These are phyloP conservation scores for Aplodontia rufa DNA, from an alignment of 2,113 vertebrate species.

Conservation along the genomic window DNA sequence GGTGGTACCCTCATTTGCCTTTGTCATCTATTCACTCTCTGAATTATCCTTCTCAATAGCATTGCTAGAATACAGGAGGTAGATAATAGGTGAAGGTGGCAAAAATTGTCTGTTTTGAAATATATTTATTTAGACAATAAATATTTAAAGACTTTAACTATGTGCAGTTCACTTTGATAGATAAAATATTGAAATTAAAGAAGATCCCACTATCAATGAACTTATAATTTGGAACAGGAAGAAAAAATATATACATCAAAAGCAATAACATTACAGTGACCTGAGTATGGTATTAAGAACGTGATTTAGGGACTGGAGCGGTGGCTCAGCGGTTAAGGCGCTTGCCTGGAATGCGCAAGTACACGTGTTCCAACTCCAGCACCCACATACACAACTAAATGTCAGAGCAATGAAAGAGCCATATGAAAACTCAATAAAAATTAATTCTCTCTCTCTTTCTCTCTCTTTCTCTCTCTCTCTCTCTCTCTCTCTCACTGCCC, in stretches of 20 bases:
- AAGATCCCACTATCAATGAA: not conserved
- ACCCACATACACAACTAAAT: too few relatives aligned
- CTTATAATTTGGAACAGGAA: not conserved
- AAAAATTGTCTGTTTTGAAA: too few relatives aligned
- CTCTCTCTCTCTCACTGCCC: too few relatives aligned
- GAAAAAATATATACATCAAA: not conserved
- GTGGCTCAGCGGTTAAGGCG: too few relatives aligned
- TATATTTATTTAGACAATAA: slow-evolving; percentile 36
- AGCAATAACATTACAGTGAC: not conserved
- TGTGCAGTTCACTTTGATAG: not conserved
- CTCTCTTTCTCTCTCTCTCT: too few relatives aligned
- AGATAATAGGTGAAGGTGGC: not conserved
- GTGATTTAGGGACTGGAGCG: too few relatives aligned
- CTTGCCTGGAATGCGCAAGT: too few relatives aligned
- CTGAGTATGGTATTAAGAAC: not conserved
- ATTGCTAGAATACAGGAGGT: not conserved
- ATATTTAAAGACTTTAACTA: not conserved
- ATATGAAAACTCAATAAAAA: too few relatives aligned
- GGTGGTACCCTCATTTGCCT: not conserved
- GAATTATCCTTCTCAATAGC: not conserved
- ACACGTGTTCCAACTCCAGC: too few relatives aligned
- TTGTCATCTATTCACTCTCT: not conserved
- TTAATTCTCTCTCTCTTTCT: too few relatives aligned
- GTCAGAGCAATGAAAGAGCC: too few relatives aligned
- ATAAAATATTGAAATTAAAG: not conserved